These are phyloP conservation scores for Microcaecilia unicolor DNA, from an alignment of 2,797 vertebrate genomes.

Conservation along the genomic window DNA sequence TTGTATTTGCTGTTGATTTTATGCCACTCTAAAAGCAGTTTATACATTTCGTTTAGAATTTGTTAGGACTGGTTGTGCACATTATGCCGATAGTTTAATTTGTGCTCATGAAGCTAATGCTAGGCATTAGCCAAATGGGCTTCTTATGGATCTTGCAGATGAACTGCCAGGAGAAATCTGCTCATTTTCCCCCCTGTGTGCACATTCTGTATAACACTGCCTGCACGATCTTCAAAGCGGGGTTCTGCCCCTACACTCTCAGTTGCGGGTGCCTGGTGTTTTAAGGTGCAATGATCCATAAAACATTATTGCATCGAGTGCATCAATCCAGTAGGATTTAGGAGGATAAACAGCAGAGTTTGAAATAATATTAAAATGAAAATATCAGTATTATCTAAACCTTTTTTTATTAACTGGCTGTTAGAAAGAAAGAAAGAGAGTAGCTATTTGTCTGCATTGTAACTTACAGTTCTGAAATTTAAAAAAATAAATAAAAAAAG, in stretches of 20 bases:
- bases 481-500: too few species aligned
- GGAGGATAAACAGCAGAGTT: too few species aligned
- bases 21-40: slow-evolving; percentile 13
- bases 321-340: too few species aligned
- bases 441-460: too few species aligned
- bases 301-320: too few species aligned
- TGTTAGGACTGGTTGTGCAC: background rate
- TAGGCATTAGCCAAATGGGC: slow-evolving; percentile 9
- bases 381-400: too few species aligned
- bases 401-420: too few species aligned
- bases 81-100: slow-evolving; percentile 7
- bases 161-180: background rate
- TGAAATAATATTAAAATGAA: too few species aligned
- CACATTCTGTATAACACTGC: background rate
- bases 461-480: too few species aligned
- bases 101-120: slow-evolving; percentile 14
- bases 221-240: background rate
- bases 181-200: background rate
- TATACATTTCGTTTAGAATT: slow-evolving; percentile 17
- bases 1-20: slow-evolving; percentile 34
- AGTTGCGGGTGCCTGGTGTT: slow-evolving; percentile 29
- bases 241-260: slow-evolving; percentile 3
- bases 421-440: too few species aligned
- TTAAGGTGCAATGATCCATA: slow-evolving; percentile 15
- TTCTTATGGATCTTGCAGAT: slow-evolving; percentile 1